Conservation (phyloP, 2,797 vertebrate genomes). For the Meriones psammophilus region DNA sequence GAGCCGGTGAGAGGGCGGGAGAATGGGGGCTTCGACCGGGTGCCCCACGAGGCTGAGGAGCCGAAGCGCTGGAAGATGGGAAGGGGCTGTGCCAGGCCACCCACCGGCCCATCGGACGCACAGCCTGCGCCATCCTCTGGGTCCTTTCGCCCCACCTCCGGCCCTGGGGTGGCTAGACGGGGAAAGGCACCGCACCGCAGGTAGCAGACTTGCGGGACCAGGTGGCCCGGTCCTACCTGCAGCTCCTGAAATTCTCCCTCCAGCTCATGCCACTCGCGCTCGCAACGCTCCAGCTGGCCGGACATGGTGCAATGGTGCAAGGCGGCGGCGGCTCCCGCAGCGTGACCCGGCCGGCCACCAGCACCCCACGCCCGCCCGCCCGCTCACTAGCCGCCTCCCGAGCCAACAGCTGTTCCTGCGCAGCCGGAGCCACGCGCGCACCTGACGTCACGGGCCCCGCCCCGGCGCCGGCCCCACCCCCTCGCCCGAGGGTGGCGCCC, state of each 20-base stretch:
- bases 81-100: neutral
- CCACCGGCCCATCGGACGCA: neutral
- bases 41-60: slow-evolving; percentile 9
- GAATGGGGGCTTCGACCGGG: neutral
- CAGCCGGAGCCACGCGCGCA: slow-evolving; percentile 83
- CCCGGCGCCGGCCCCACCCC: slow-evolving; percentile 26
- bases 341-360: slow-evolving; percentile 48
- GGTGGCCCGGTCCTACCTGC: slow-evolving; percentile 90
- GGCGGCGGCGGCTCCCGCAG: slow-evolving; percentile 55
- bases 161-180: neutral
- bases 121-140: neutral
- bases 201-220: slow-evolving; percentile 51
- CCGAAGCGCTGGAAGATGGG: neutral
- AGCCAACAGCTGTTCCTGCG: slow-evolving; percentile 80
- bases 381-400: slow-evolving; percentile 15
- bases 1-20: neutral
- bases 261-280: slow-evolving; percentile 93
- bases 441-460: slow-evolving; percentile 82
- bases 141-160: neutral
- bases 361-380: slow-evolving; percentile 53
- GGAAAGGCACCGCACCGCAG: neutral
- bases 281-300: slow-evolving; percentile 89
- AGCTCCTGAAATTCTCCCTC: slow-evolving; percentile 95
- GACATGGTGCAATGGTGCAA: slow-evolving; percentile 89
- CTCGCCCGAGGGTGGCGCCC: neutral